Base-by-base conservation (phyloP, 2,113 vertebrate species). In the Grus americana region DNA sequence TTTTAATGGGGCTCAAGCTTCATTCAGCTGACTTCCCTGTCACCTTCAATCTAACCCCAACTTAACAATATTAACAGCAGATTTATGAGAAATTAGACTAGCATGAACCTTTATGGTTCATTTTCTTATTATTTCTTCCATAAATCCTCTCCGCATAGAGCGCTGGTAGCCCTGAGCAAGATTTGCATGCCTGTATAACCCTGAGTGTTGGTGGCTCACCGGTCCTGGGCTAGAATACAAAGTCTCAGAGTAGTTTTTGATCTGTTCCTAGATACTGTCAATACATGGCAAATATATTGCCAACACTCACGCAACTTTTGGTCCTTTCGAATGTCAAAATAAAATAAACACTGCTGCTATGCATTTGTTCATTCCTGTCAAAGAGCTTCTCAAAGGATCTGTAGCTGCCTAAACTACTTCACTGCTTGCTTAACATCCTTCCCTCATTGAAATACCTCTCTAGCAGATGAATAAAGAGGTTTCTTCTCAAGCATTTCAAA, bases 331-430 rank as follows among this genome's bases (percentile, higher is more conserved):
- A 73, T 57, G 58, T 57, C 50, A 86, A 84, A 96, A 89, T 78
- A 86, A 88, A 93, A 66, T 75, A 95, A 95, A 94, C 83, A 61
- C 27, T 8, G 66, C 91, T 93, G 94, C 92, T 95, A 88, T 54
- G 84, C 27, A 38, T 61, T 86, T 86, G 79, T 54, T 94, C 67
- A 47, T 63, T 85, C 85, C 62, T 10, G 0, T n/a, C 70, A 55
- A 72, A 68, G 54, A 76, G 21, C 15, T 94, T 73, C 86, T 93
- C 74, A 78, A 80, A 84, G 79, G 58, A 79, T 32, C 52, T 29
- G 62, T 36, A 80, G 79, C 86, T 83, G 67, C 91, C n/a, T 38
- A 23, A 42, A 46, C 86, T 83, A 54, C 86, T 93, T 57, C 32
- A 27, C 15, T 44, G 74, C 67, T 93, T 96, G 90, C 90, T 93